phyloP scores from a whole-genome alignment of 1,140 invertebrate species.

The Paraescarpia echinospica region DNA sequence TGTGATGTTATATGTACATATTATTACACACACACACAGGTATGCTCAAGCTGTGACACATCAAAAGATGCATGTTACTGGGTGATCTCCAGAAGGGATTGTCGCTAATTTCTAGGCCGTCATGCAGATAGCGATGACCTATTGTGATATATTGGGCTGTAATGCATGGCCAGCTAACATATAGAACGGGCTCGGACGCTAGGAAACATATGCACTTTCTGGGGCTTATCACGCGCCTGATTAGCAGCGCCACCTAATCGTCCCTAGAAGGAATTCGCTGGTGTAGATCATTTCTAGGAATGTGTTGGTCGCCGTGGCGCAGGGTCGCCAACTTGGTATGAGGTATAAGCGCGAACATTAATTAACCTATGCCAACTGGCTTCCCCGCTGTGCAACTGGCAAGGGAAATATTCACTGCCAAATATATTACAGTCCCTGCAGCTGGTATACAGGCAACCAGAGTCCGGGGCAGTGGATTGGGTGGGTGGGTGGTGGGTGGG shows the following conservation, averaged over 20 bases:
- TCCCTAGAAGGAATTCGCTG: neutral
- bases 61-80: neutral
- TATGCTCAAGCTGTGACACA: neutral
- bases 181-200: neutral
- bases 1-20: neutral
- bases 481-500: too few species aligned
- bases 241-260: neutral
- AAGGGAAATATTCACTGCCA: neutral
- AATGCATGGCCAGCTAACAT: neutral
- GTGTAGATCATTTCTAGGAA: constrained; percentile 5
- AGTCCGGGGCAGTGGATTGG: neutral
- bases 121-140: neutral
- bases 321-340: neutral
- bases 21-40: neutral
- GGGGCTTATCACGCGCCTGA: neutral
- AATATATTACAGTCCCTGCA: neutral
- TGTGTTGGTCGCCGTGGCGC: neutral
- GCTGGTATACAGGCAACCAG: neutral
- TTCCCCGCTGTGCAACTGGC: neutral
- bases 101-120: neutral
- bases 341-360: neutral
- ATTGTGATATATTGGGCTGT: neutral
- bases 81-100: neutral
- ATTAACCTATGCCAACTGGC: neutral
- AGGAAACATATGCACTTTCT: neutral